Conservation (phyloP, 1,140 invertebrate species). For the Diplogasteroides magnus region DNA sequence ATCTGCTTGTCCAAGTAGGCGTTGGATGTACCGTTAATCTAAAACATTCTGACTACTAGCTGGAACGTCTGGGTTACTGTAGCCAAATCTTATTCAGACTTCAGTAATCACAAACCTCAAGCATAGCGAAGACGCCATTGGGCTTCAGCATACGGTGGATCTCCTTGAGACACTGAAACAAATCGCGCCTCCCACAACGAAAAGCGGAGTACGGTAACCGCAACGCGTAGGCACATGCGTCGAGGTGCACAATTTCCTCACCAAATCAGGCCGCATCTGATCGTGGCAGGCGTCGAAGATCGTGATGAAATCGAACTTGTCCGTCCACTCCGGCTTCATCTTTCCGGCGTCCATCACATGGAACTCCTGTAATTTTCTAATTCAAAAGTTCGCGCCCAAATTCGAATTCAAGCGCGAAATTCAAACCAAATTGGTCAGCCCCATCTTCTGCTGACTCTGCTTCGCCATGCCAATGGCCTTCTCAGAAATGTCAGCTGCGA, state of each 20-base stretch:
- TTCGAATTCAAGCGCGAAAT: neutral
- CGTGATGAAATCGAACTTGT: constrained; percentile 39
- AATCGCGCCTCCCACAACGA: neutral
- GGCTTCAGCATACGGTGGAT: constrained; percentile 41
- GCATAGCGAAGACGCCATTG: constrained; percentile 42
- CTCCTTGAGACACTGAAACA: constrained; percentile 38
- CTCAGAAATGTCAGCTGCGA: neutral
- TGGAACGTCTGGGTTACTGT: constrained; percentile 17
- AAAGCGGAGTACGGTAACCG: neutral
- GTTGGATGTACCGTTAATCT: constrained; percentile 34
- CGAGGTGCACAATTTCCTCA: constrained; percentile 11
- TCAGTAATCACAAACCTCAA: constrained; percentile 27
- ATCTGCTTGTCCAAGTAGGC: constrained; percentile 26
- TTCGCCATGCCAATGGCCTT: neutral
- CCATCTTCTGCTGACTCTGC: neutral
- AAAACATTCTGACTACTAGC: constrained; percentile 5
- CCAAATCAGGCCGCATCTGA: constrained; percentile 42
- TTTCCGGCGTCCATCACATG: constrained; percentile 30
- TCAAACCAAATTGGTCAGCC: neutral
- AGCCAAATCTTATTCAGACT: neutral
- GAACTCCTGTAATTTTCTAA: constrained; percentile 26
- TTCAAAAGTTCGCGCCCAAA: constrained; percentile 29
- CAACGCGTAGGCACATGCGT: too few relatives aligned
- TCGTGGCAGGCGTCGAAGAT: constrained; percentile 51
- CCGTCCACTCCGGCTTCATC: constrained; percentile 33